A percentile compares a stretch with the other conserved stretches of the same genome.
Conservation (phyloP, 2,888 invertebrate species). For the Dicycla oo region DNA sequence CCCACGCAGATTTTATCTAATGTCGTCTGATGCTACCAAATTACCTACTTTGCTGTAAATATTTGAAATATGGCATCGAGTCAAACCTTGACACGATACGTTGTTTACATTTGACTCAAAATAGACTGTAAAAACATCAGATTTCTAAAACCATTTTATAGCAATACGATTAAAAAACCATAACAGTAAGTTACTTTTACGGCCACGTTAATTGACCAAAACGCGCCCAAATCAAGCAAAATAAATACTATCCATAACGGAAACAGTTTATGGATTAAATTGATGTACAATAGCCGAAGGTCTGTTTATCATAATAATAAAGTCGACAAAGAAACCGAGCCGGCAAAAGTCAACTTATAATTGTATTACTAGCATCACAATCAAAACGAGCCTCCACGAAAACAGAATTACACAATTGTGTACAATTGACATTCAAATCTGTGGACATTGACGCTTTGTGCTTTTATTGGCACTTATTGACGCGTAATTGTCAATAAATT, state of each 20-base stretch:
- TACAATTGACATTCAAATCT: constrained; percentile 90
- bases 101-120: background rate
- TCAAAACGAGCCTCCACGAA: constrained; percentile 89
- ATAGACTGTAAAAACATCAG: constrained; percentile 18
- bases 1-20: constrained; percentile 24
- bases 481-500: constrained; percentile 90
- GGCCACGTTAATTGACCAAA: constrained; percentile 64
- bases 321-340: constrained; percentile 82
- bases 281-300: constrained; percentile 80
- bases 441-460: constrained; percentile 89
- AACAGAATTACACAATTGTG: constrained; percentile 89
- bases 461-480: constrained; percentile 90
- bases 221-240: constrained; percentile 62
- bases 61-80: background rate
- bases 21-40: constrained; percentile 1
- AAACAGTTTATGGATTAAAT: constrained; percentile 81
- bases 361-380: constrained; percentile 86
- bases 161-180: constrained; percentile 54
- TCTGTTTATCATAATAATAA: constrained; percentile 88
- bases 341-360: constrained; percentile 86
- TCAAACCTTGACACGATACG: constrained; percentile 10
- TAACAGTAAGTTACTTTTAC: constrained; percentile 60
- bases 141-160: constrained; percentile 29
- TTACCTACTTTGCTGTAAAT: constrained; percentile 1
- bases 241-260: constrained; percentile 77